These are phyloP conservation scores for Drosophila chauvacae DNA, from an alignment of 1,140 invertebrate species.

Conservation along the genomic window DNA sequence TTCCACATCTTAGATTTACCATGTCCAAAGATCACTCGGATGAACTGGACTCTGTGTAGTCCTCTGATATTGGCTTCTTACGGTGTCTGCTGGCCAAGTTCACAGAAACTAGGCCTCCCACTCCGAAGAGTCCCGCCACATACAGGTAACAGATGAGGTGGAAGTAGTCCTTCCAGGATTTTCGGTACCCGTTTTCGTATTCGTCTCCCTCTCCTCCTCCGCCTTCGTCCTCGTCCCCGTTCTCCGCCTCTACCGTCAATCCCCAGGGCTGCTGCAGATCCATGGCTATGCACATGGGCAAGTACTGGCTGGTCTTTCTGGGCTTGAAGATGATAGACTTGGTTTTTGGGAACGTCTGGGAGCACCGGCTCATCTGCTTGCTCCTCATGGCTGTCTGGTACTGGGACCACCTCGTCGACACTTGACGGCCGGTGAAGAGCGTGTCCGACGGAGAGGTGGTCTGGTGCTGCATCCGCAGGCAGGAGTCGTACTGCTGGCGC, in stretches of 20 bases:
- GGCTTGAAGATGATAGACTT: conserved; percentile 7
- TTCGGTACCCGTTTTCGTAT: too few species aligned
- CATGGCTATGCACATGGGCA: conserved; percentile 11
- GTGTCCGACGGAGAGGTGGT: background rate
- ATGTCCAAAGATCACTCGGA: background rate
- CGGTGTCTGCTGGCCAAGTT: background rate
- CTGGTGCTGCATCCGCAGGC: conserved; percentile 3
- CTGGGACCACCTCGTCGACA: conserved; percentile 44
- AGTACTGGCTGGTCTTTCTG: background rate
- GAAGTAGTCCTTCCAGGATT: conserved; percentile 2
- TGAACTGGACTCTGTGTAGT: background rate
- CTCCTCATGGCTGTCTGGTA: conserved; percentile 38
- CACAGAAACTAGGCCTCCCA: conserved; percentile 7
- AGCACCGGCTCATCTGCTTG: conserved; percentile 39
- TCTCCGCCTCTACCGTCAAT: too few species aligned
- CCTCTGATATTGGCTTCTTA: background rate
- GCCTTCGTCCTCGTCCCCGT: too few species aligned
- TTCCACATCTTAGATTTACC: background rate
- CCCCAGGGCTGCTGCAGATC: background rate
- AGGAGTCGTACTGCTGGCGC: conserved; percentile 27
- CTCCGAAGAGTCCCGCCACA: background rate
- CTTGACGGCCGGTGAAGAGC: conserved; percentile 4
- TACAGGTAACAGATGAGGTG: conserved; percentile 6
- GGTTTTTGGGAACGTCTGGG: background rate
- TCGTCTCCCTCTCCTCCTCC: background rate